Conservation (phyloP, 2,888 invertebrate genomes). For the Teleiodes luculella region DNA sequence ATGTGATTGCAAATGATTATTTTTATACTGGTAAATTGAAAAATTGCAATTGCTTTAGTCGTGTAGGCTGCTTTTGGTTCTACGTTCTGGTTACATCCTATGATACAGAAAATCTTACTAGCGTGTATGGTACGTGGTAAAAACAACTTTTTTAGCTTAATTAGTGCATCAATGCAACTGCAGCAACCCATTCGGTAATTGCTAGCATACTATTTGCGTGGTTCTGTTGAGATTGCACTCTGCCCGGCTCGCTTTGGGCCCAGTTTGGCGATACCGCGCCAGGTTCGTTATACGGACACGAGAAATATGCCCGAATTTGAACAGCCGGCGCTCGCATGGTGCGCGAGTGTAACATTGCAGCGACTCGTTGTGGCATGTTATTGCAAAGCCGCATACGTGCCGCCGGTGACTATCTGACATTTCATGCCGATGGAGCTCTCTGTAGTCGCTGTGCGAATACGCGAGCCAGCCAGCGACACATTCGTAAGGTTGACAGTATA, state of each 20-base stretch:
- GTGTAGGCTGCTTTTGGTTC: too few relatives aligned
- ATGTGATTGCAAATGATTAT: too few relatives aligned
- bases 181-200: conserved; percentile 28
- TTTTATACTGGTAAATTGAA: too few relatives aligned
- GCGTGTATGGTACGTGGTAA: too few relatives aligned
- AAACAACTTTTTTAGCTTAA: conserved; percentile 27
- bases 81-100: too few relatives aligned
- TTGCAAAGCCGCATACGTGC: conserved; percentile 75
- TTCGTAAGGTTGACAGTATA: not conserved
- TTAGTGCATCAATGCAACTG: conserved; percentile 33
- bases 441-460: conserved; percentile 46
- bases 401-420: conserved; percentile 70
- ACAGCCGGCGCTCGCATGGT: conserved; percentile 50
- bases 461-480: not conserved
- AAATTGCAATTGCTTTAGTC: too few relatives aligned
- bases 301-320: conserved; percentile 72
- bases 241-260: conserved; percentile 40
- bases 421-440: conserved; percentile 72
- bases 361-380: conserved; percentile 76
- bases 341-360: conserved; percentile 71
- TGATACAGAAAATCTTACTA: too few relatives aligned
- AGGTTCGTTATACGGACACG: conserved; percentile 50
- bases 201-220: conserved; percentile 42
- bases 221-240: conserved; percentile 36
- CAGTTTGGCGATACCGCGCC: conserved; percentile 33